phyloP scores from a whole-genome alignment of 2,113 vertebrate species.

The Pantherophis guttatus region DNA sequence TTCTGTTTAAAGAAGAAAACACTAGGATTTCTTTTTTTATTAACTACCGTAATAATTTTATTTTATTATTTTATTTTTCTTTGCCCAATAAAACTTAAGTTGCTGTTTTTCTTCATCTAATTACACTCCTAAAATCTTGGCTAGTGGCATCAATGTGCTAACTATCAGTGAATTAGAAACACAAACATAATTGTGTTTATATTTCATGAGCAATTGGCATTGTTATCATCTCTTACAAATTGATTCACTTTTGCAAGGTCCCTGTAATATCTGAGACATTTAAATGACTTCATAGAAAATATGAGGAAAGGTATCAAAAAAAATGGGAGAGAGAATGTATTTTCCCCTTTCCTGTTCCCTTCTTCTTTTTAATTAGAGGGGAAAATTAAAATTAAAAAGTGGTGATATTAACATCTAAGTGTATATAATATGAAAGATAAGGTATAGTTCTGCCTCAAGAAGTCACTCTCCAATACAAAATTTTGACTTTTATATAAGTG shows the following conservation, averaged over 20 bases:
- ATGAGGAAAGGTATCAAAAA: background rate
- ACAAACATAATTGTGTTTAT: background rate
- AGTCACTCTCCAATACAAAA: background rate
- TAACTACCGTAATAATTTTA: too few relatives aligned
- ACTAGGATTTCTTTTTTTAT: background rate
- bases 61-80: background rate
- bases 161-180: background rate
- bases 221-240: background rate
- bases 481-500: background rate
- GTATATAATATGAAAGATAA: background rate
- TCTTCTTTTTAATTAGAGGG: background rate
- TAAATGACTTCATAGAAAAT: background rate
- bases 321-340: background rate
- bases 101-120: background rate
- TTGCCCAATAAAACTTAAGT: background rate
- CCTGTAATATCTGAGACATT: background rate
- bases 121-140: background rate
- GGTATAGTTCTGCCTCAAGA: background rate
- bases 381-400: background rate
- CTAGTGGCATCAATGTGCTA: background rate
- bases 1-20: background rate
- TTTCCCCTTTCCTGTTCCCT: background rate
- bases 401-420: background rate
- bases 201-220: background rate
- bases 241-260: background rate